Percentiles rank a stretch among this genome's conserved stretches.
Conservation (phyloP, 2,797 vertebrate genomes). For the Siniperca undulata region DNA sequence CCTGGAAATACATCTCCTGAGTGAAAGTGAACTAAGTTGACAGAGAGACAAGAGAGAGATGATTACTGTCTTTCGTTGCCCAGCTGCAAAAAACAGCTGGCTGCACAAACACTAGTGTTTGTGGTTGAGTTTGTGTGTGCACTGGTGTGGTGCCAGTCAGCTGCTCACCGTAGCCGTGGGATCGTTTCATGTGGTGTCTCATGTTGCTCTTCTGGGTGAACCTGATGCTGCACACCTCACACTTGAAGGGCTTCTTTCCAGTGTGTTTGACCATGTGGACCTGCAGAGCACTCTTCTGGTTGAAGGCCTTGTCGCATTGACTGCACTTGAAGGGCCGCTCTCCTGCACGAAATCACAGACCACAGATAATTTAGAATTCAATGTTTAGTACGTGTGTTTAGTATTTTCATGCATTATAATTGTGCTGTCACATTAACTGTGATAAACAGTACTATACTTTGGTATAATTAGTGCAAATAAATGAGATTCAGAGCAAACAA, state of each 20-base stretch:
- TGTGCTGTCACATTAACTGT: not conserved
- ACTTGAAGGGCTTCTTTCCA: slow-evolving; percentile 96
- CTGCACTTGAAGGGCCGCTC: slow-evolving; percentile 95
- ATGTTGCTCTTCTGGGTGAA: slow-evolving; percentile 99
- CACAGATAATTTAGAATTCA: not conserved
- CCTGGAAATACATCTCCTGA: not conserved
- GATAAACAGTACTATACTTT: not conserved
- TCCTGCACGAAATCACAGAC: slow-evolving; percentile 80
- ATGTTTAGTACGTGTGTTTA: not conserved
- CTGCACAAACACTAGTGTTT: not conserved
- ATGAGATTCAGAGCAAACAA: not conserved
- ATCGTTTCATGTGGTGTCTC: slow-evolving; percentile 97
- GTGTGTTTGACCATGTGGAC: slow-evolving; percentile 99
- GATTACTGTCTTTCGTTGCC: not conserved
- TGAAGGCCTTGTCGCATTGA: slow-evolving; percentile 97
- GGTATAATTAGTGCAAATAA: not conserved
- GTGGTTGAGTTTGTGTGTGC: not conserved
- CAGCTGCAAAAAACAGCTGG: slow-evolving; percentile 17
- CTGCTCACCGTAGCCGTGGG: slow-evolving; percentile 92
- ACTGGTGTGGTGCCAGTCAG: not conserved
- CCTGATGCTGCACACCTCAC: slow-evolving; percentile 94
- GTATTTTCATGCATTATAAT: not conserved
- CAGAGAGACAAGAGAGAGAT: not conserved
- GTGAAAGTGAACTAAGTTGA: slow-evolving; percentile 1
- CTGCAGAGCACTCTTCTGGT: slow-evolving; percentile 99